Evolutionary conservation across 2,113 vertebrate genomes (phyloP).

Genomic region (Meles meles): DNA sequence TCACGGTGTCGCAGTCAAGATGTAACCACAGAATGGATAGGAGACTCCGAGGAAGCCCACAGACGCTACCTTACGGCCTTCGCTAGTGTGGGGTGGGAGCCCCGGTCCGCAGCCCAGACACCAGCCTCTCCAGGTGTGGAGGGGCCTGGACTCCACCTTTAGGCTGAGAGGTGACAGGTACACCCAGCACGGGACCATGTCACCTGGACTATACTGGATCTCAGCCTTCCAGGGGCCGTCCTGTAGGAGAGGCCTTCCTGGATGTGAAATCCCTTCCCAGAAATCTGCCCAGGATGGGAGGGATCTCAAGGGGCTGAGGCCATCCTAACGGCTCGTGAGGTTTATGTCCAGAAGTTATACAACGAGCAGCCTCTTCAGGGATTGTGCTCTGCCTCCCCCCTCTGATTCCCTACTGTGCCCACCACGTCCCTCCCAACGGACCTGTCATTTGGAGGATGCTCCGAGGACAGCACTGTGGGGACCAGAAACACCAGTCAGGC

Average conservation of each 20-base stretch:
- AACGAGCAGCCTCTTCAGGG: fast-evolving
- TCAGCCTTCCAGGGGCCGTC: neutral
- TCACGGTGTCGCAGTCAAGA: fast-evolving
- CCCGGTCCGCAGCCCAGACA: fast-evolving
- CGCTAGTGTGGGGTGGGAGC: fast-evolving
- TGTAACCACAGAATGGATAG: too few relatives aligned
- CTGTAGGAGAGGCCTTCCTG: neutral
- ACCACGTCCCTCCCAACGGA: too few relatives aligned
- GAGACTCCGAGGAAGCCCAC: neutral
- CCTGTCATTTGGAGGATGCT: too few relatives aligned
- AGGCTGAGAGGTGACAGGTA: neutral
- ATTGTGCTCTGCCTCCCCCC: neutral
- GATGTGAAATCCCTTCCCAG: neutral
- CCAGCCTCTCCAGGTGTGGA: fast-evolving
- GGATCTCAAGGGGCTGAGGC: fast-evolving
- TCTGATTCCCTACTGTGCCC: neutral
- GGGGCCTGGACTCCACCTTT: fast-evolving
- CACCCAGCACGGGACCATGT: fast-evolving
- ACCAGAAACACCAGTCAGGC: neutral
- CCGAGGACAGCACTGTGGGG: neutral
- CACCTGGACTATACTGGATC: fast-evolving
- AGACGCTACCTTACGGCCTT: neutral
- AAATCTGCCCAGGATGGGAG: neutral
- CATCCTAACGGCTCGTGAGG: fast-evolving
- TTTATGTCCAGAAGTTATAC: fast-evolving